Base-by-base conservation (phyloP, 2,113 vertebrate species). In the Clarias batrachus region DNA sequence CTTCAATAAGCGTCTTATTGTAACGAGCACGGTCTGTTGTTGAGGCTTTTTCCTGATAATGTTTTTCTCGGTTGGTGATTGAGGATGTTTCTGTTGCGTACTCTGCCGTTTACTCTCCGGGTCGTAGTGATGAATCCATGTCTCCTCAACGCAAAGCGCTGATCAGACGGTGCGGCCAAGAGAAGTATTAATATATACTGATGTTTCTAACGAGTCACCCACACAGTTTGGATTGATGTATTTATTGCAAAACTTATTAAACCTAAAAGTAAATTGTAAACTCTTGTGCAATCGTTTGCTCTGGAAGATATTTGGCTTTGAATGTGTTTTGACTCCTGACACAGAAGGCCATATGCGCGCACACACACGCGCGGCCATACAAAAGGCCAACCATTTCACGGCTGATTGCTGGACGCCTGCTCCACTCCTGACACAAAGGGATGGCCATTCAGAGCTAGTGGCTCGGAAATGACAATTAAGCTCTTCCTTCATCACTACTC, bases 391-490 rank as follows among this genome's bases (percentile, higher is more conserved):
- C 59, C 83, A 62, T 90, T 83, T 90, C 70, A 86, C 85, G 86
- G 87, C 90, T 88, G 86, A 84, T 83, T 86, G 89, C 80, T 62
- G 87, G 68, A 88, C 82, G 73, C 41, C 63, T 77, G 59, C 57
- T 56, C 19, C 74, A 14, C 60, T 68, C 81, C 70, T 66, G 60
- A 84, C 87, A 91, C 79, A 88, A 82, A 54, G 86, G 91, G 27
- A 63, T 59, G 63, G 57, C 60, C 89, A 86, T 88, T 91, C 77
- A 83, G 84, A 87, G 62, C 84, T 57, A 60, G 87, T 90, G 85
- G 87, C 84, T 84, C 87, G 85, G 86, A 92, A 91, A 91, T 87
- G 21, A 88, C 82, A 73, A 87, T 87, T 90, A 85, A 84, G 85
- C 63, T 71, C 79, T 65, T 79, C 76, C n/a, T 62, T 78, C 76